Percentiles rank a stretch among this genome's conserved stretches.
Conservation (phyloP, 2,888 invertebrate genomes). For the Gari tellinella region DNA sequence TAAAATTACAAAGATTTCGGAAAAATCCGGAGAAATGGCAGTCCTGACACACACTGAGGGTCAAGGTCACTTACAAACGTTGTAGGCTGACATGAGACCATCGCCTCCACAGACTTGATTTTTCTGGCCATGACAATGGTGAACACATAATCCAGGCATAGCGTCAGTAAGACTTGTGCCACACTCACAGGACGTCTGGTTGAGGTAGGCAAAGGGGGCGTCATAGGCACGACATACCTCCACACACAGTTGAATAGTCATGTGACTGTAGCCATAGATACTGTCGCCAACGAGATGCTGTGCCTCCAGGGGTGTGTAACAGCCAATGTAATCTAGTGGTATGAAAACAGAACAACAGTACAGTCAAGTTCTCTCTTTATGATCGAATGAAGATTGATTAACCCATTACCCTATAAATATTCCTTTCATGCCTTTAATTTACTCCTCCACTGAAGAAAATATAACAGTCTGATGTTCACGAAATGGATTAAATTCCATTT, state of each 20-base stretch:
- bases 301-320: slow-evolving; percentile 12
- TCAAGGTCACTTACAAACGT: slow-evolving; percentile 39
- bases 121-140: slow-evolving; percentile 38
- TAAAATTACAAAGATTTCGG: no score
- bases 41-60: no score
- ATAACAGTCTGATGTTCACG: no score
- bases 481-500: no score
- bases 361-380: no score
- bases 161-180: slow-evolving; percentile 9
- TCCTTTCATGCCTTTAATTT: no score
- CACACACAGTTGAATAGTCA: slow-evolving; percentile 60
- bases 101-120: slow-evolving; percentile 54
- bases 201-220: slow-evolving; percentile 22
- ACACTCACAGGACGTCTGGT: slow-evolving; percentile 27
- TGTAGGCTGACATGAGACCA: slow-evolving; percentile 40
- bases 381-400: no score
- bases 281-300: neutral
- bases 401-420: no score
- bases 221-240: slow-evolving; percentile 33
- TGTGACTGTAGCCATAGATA: slow-evolving; percentile 9
- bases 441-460: no score
- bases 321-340: slow-evolving; percentile 46
- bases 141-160: slow-evolving; percentile 18
- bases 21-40: no score
- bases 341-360: neutral